A percentile compares a stretch with the other conserved stretches of the same genome.
phyloP scores from a whole-genome alignment of 2,888 invertebrate species.

The Ischnus inquisitorius region DNA sequence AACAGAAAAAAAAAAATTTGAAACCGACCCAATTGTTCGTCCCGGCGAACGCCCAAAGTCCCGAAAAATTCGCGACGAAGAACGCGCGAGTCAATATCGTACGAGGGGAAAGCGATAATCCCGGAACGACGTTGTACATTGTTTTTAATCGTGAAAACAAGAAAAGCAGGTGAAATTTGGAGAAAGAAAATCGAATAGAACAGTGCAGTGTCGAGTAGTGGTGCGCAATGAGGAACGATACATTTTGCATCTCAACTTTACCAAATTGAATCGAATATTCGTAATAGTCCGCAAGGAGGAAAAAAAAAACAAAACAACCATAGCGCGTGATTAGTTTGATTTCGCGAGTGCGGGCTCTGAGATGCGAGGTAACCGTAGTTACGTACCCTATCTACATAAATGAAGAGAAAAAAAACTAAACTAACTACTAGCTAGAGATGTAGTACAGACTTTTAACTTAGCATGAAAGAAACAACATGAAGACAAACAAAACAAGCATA shows the following conservation, averaged over 20 bases:
- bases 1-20: constrained; percentile 5
- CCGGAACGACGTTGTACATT: constrained; percentile 28
- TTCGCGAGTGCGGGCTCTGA: constrained; percentile 54
- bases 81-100: neutral
- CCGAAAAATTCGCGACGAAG: constrained; percentile 14
- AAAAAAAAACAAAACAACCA: constrained; percentile 1
- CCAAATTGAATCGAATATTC: constrained; percentile 33
- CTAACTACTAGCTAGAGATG: constrained; percentile 65
- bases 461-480: constrained; percentile 36
- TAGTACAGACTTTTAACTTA: constrained; percentile 67
- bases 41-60: neutral
- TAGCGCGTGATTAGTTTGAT: constrained; percentile 47
- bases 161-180: neutral
- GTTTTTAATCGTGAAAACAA: constrained; percentile 11
- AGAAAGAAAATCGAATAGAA: constrained; percentile 3
- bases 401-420: constrained; percentile 52
- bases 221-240: constrained; percentile 17
- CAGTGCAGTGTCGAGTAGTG: neutral
- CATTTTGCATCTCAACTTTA: neutral
- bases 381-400: constrained; percentile 51
- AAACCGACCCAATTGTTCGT: constrained; percentile 1
- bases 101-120: neutral
- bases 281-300: constrained; percentile 21
- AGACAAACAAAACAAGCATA: constrained; percentile 17
- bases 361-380: constrained; percentile 57